Evolutionary conservation across 1,140 invertebrate genomes (phyloP).

Genomic region (Pteromalus puparum): DNA sequence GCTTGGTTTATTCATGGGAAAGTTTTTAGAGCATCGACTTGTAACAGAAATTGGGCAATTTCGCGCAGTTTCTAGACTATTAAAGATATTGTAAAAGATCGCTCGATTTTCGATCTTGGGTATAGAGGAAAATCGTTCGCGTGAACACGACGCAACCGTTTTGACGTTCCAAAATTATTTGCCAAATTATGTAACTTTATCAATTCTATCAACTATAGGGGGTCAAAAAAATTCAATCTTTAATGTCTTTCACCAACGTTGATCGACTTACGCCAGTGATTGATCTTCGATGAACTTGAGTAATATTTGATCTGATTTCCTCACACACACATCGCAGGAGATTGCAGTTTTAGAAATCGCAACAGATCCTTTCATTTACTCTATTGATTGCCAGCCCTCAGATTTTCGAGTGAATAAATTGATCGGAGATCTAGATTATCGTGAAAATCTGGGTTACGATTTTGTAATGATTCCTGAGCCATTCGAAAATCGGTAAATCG

Average conservation of each 20-base stretch:
- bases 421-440: conserved; percentile 5
- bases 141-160: too few species aligned
- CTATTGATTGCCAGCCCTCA: not conserved
- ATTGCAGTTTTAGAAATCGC: not conserved
- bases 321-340: not conserved
- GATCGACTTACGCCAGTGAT: not conserved
- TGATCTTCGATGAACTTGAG: not conserved
- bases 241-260: too few species aligned
- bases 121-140: not conserved
- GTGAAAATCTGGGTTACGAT: not conserved
- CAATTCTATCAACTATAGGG: too few species aligned
- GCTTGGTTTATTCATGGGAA: not conserved
- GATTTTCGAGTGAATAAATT: not conserved
- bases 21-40: not conserved
- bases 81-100: not conserved
- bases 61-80: not conserved
- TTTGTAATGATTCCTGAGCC: not conserved
- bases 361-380: not conserved
- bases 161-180: not conserved
- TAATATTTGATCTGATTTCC: conserved; percentile 2
- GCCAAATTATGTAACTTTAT: not conserved
- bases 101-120: not conserved
- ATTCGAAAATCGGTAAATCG: not conserved
- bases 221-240: too few species aligned
- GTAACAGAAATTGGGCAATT: conserved; percentile 15